Base-by-base conservation (phyloP, 2,797 vertebrate genomes). In the Natrix natrix region DNA sequence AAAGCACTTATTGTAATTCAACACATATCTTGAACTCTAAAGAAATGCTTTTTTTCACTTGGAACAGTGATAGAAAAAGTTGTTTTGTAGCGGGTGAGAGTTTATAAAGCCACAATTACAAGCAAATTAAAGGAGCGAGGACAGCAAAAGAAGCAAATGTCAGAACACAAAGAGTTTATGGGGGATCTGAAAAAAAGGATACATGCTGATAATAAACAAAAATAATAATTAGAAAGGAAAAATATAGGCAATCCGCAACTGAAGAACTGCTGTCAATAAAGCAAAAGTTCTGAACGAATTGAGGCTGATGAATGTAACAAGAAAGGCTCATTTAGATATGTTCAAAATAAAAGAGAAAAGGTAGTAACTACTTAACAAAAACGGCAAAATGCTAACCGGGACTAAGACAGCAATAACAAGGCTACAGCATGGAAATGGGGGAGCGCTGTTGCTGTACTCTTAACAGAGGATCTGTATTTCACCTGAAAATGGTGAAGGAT, bases 371-470 rank as follows among this genome's bases (percentile, higher is more conserved):
- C 20, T 48, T 43, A 8, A 43, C 37, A 83, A 83, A 83, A 43
- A 83, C 4, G 3, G 17, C 32, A 78, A 78, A 43, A 78, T 43
- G 37, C 37, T 43, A 78, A 43, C 17, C 17, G 8, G 37, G 43
- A 78, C 17, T 43, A 83, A 22, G 43, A 24, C 8, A 78, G 4
- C 32, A 83, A 37, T 37, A 78, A 20, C 32, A 78, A 78, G 37
- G 17, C 37, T 69, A 32, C 5, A 69, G 32, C 14, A 0, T 5
- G 2, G 6, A 1, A 6, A 11, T 0, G 16, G 0, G 4, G 57
- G 6, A 63, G 61, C 20, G 11, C 20, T 83, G 20, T 32, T 83
- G 74, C 8, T 83, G 20, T 43, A 48, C 4, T 83, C 69, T 78
- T 78, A 43, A 37, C 14, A 17, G 32, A 43, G 32, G 32, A 24